Evolutionary conservation across 2,113 vertebrate species (phyloP).

Genomic region (Sinosuthora webbiana): DNA sequence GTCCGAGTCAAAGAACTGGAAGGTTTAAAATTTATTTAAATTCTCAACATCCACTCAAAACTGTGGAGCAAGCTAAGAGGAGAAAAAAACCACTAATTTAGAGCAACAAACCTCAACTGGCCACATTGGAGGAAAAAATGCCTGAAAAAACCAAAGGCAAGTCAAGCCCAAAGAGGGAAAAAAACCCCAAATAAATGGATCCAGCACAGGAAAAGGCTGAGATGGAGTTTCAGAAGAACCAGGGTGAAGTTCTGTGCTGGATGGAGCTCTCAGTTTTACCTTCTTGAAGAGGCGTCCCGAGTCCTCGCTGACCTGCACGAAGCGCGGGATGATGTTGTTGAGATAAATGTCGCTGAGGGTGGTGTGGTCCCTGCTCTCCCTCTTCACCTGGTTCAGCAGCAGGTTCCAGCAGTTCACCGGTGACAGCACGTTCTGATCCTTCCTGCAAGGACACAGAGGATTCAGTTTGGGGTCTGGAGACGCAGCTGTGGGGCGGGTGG

Average conservation of each 20-base stretch:
- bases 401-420: conserved; percentile 98
- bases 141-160: neutral
- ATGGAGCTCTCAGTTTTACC: conserved; percentile 68
- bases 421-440: conserved; percentile 93
- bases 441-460: conserved; percentile 70
- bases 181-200: neutral
- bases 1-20: neutral
- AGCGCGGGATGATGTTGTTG: conserved; percentile 98
- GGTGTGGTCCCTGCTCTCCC: conserved; percentile 96
- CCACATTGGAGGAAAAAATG: neutral
- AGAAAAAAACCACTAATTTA: neutral
- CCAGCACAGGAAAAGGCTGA: rapidly evolving
- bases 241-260: rapidly evolving
- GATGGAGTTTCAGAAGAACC: rapidly evolving
- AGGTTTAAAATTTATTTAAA: neutral
- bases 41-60: neutral
- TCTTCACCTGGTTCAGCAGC: conserved; percentile 93
- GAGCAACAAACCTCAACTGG: neutral
- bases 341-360: conserved; percentile 98
- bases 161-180: neutral
- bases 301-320: conserved; percentile 96
- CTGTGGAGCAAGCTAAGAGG: neutral
- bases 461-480: rapidly evolving
- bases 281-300: conserved; percentile 98
- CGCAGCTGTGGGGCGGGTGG: rapidly evolving